Base-by-base conservation (phyloP, 23 tunicate species). In the Diplosoma virens region DNA sequence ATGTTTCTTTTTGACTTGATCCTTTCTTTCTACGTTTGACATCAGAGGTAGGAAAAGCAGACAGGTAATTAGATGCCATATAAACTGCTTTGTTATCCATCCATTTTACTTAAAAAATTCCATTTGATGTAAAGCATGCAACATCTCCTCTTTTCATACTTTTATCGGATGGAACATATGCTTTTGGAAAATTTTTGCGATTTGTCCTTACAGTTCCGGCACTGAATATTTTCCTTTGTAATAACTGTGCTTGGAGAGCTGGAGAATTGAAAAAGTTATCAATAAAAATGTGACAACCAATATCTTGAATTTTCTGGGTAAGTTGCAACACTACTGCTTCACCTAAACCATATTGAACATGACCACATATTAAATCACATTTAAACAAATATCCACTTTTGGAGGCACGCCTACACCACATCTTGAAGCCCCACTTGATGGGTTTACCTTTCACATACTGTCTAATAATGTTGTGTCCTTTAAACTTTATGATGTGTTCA, bases 241-340 rank as follows among this genome's bases (percentile, higher is more conserved):
- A 24, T 17, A 55, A 25, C 61, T 17, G n/a, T 17, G 28, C 35
- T 28, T 63, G 69, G 3, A 63, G 22, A 24, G 22, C 22, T n/a
- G 69, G 69, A 3, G 69, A 63, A 28, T 63, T 63, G n/a, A 63
- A 63, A 63, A 63, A 63, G 34, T 63, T 63, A n/a, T 63, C 69
- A 28, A 63, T 28, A 63, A 26, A 63, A 30, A 63, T 30, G 6
- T 63, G 24, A 25, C 69, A 63, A 63, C 17, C 17, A 28, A 63
- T 34, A 63, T 63, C 34, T 6, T 6, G 17, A 6, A 63, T 3
- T 28, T 63, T 63, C n/a, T 63, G 35, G 6, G 69, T 63, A 9
- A 63, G 69, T 30, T 63, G 69, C 17, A 63, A 23, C 7, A 63
- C 69, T 26, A 63, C 69, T 25, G 35, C 69, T 63, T 63, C 69